Conservation (phyloP, 2,113 vertebrate genomes). For the Sciurus niger region DNA sequence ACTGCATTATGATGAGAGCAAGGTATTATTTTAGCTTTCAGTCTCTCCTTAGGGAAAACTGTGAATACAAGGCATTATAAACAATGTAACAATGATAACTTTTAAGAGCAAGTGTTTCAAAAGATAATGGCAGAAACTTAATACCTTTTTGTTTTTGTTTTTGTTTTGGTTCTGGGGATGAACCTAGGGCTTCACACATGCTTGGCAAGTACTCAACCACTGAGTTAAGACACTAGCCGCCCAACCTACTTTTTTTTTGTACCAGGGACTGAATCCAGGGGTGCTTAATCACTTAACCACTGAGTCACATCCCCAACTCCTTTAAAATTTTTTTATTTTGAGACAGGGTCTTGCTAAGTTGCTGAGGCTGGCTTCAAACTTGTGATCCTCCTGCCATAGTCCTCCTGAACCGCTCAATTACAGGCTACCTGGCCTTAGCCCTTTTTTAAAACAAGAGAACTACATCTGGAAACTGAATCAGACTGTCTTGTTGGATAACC, state of each 20-base stretch:
- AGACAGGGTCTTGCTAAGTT: no score
- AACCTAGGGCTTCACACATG: neutral
- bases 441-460: slow-evolving; percentile 32
- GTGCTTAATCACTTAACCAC: no score
- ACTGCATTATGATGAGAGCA: neutral
- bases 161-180: no score
- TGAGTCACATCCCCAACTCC: no score
- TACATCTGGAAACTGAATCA: neutral
- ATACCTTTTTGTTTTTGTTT: neutral
- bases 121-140: slow-evolving; percentile 29
- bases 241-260: neutral
- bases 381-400: no score
- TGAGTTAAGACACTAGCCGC: neutral
- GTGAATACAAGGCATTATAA: neutral
- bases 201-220: neutral
- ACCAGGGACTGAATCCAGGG: no score
- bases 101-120: slow-evolving; percentile 20
- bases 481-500: neutral
- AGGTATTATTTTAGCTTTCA: neutral
- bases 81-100: neutral
- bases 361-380: no score
- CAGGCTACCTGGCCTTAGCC: no score
- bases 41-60: slow-evolving; percentile 27
- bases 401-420: no score
- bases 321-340: no score